A percentile compares a stretch with the other conserved stretches of the same genome.
phyloP scores from a whole-genome alignment of 2,888 invertebrate genomes.

The Andrena flavipes region DNA sequence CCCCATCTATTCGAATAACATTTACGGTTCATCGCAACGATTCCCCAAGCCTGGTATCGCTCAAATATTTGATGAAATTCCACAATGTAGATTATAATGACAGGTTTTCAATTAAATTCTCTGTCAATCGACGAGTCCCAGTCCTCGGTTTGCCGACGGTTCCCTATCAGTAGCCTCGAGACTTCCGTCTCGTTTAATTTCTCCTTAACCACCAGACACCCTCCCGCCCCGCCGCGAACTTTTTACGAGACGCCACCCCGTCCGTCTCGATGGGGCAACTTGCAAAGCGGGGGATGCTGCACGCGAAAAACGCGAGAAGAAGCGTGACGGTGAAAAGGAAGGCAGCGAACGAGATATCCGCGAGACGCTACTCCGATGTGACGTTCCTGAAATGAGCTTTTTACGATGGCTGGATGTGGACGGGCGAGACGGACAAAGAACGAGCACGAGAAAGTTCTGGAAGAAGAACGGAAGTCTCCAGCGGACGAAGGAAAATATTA shows the following conservation, averaged over 20 bases:
- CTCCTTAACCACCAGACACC: not conserved
- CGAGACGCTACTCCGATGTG: slow-evolving; percentile 47
- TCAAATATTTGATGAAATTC: not conserved
- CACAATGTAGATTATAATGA: too few species aligned
- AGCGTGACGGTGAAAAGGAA: not conserved
- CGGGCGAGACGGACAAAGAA: slow-evolving; percentile 40
- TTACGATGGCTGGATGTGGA: slow-evolving; percentile 55
- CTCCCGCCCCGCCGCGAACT: not conserved
- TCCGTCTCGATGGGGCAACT: not conserved
- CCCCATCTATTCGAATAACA: not conserved
- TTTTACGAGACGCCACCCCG: not conserved
- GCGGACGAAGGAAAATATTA: slow-evolving; percentile 42
- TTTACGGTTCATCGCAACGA: not conserved
- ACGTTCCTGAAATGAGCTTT: slow-evolving; percentile 66
- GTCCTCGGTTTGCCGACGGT: not conserved
- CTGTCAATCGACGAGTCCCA: not conserved
- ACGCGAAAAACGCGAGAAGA: not conserved
- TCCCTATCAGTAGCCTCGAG: not conserved
- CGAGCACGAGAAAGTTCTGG: slow-evolving; percentile 33
- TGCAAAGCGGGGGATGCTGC: slow-evolving; percentile 17
- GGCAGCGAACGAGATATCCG: slow-evolving; percentile 43
- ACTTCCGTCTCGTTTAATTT: slow-evolving; percentile 7
- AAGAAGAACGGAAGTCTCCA: slow-evolving; percentile 34
- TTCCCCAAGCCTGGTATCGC: not conserved
- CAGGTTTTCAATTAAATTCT: not conserved